Percentiles rank a stretch among this genome's conserved stretches.
These are phyloP conservation scores for Steinernema scapterisci DNA, from an alignment of 2,888 invertebrate species.

Conservation along the genomic window DNA sequence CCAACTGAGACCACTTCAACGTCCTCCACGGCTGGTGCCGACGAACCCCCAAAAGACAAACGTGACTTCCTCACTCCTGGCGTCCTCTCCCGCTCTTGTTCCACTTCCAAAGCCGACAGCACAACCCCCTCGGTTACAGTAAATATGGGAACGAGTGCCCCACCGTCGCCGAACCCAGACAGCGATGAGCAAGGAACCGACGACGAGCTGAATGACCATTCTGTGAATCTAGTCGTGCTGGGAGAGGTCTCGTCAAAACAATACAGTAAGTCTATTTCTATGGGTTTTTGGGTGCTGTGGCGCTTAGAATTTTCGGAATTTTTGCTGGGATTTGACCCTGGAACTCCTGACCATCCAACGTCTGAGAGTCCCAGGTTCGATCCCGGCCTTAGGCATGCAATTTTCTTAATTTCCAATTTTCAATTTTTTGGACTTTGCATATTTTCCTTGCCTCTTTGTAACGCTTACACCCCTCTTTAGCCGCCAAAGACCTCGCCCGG, in stretches of 20 bases:
- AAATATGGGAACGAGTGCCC: not conserved
- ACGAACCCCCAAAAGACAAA: not conserved
- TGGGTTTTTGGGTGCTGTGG: not conserved
- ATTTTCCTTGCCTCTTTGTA: conserved; percentile 34
- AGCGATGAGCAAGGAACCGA: conserved; percentile 49
- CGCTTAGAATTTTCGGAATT: too few relatives aligned
- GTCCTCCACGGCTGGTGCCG: not conserved
- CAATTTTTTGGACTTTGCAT: not conserved
- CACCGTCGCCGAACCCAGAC: not conserved
- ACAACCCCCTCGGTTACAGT: not conserved
- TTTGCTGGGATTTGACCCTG: not conserved
- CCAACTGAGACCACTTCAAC: not conserved
- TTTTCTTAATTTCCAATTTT: too few relatives aligned
- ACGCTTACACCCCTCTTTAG: conserved; percentile 23
- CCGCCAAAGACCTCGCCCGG: conserved; percentile 36
- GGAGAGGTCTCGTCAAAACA: conserved; percentile 56
- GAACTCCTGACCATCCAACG: not conserved
- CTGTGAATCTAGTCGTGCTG: conserved; percentile 64
- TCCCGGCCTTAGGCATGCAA: too few relatives aligned
- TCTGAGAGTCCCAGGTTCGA: too few relatives aligned
- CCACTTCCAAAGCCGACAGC: not conserved
- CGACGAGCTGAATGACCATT: conserved; percentile 57
- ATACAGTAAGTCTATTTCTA: conserved; percentile 40
- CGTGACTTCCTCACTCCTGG: not conserved
- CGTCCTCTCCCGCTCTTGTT: not conserved